A percentile compares a stretch with the other conserved stretches of the same genome.
phyloP scores from a whole-genome alignment of 2,113 vertebrate genomes.

The Mixornis gularis region DNA sequence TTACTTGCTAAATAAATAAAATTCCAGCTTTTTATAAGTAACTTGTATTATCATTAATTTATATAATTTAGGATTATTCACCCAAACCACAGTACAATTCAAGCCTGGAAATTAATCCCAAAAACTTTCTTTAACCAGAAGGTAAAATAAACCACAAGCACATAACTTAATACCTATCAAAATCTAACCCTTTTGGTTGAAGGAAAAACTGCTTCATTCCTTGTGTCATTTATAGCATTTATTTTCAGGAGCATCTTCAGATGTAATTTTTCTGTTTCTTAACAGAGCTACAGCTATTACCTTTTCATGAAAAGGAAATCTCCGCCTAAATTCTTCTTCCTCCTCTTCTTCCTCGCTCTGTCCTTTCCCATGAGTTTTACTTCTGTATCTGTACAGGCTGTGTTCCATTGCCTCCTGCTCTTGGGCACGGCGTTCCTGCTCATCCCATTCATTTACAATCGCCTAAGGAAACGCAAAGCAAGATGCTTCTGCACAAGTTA shows the following conservation, averaged over 20 bases:
- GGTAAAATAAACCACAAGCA: background rate
- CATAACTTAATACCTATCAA: background rate
- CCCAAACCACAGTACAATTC: background rate
- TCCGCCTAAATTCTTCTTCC: constrained; percentile 82
- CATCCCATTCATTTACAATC: constrained; percentile 91
- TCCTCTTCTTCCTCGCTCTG: constrained; percentile 85
- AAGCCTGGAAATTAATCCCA: background rate
- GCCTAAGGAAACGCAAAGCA: constrained; percentile 68
- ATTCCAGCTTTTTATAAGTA: background rate
- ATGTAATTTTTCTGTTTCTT: background rate
- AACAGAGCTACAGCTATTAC: constrained; percentile 37
- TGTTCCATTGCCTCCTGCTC: constrained; percentile 78
- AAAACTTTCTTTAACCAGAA: background rate
- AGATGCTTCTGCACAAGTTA: background rate
- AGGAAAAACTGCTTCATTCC: background rate
- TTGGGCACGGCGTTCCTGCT: constrained; percentile 79
- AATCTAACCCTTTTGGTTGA: background rate
- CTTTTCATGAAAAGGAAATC: constrained; percentile 85
- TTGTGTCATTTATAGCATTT: background rate
- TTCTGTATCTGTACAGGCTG: constrained; percentile 83
- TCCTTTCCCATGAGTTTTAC: constrained; percentile 72
- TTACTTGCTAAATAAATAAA: background rate
- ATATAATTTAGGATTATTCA: background rate
- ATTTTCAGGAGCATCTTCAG: background rate
- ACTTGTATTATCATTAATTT: background rate